Evolutionary conservation across 1,140 invertebrate genomes (phyloP).

Genomic region (Leptinotarsa texana): DNA sequence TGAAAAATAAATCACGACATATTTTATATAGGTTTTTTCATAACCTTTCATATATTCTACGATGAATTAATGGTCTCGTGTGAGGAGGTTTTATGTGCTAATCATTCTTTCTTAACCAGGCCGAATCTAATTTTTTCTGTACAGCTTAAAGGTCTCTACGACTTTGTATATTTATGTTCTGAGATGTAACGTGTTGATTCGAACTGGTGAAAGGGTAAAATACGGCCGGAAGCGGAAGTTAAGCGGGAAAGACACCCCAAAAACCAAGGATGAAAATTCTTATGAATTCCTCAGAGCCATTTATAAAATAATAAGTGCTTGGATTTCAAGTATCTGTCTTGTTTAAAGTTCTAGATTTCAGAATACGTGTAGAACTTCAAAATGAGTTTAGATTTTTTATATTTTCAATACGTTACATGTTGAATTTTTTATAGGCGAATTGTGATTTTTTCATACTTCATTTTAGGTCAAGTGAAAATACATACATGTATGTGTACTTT

Average conservation of each 20-base stretch:
- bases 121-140: neutral
- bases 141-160: neutral
- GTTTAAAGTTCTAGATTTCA: neutral
- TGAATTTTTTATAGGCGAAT: too few relatives aligned
- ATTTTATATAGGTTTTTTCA: too few relatives aligned
- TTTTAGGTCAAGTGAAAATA: too few relatives aligned
- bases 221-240: constrained; percentile 39
- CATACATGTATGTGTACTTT: too few relatives aligned
- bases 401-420: too few relatives aligned
- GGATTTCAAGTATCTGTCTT: neutral
- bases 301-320: constrained; percentile 19
- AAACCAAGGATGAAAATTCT: constrained; percentile 32
- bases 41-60: neutral
- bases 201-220: constrained; percentile 34
- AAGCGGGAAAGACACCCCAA: constrained; percentile 31
- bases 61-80: neutral
- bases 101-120: constrained; percentile 4
- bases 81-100: neutral
- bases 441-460: too few relatives aligned
- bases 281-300: constrained; percentile 26
- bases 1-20: too few relatives aligned
- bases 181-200: constrained; percentile 39
- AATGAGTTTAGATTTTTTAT: too few relatives aligned
- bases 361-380: too few relatives aligned
- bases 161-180: constrained; percentile 28